Base-by-base conservation (phyloP, 2,797 vertebrate species). In the Sarcoramphus papa region DNA sequence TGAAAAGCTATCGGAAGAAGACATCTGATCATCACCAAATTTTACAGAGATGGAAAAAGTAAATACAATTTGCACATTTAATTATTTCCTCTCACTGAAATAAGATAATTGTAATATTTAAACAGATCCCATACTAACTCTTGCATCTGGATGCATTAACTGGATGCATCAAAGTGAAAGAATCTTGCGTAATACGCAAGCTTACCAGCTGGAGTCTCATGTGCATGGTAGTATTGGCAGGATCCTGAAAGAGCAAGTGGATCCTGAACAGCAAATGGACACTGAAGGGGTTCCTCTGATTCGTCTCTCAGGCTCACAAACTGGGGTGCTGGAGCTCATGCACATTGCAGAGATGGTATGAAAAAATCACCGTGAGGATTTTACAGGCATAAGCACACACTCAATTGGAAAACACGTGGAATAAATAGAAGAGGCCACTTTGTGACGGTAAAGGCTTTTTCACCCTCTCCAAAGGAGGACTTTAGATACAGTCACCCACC, bases 1-100 rank as follows among this genome's bases (percentile, higher is more conserved):
- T 74, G 30, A 88, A 94, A 95, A 91, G 47, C 60, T 92, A 14
- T 91, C 30, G n/a, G 60, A 90, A 89, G 57, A 94, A 91, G 77
- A 94, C 59, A 86, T 62, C 53, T 64, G 65, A 86, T 67, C 51
- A 53, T 78, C 54, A 65, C 12, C 47, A 57, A 41, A 90, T 89
- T 97, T 92, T 92, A 64, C 47, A 60, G 24, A 77, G 24, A 82
- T 40, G 10, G 69, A 85, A 93, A 43, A 70, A 68, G 40, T 56
- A 94, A 85, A 53, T 22, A 67, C 10, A 75, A 63, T 93, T 85
- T 93, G n/a, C 33, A 75, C 45, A 72, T 79, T 74, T 88, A 73
- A 50, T 88, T 90, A 69, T 84, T 84, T 78, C 33, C 11, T 10
- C 24, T 80, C 64, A 43, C 70, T 62, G 53, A 64, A 77, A 68